Percentiles rank a stretch among this genome's conserved stretches.
These are phyloP conservation scores for Colletes gigas DNA, from an alignment of 1,140 invertebrate genomes.

Conservation along the genomic window DNA sequence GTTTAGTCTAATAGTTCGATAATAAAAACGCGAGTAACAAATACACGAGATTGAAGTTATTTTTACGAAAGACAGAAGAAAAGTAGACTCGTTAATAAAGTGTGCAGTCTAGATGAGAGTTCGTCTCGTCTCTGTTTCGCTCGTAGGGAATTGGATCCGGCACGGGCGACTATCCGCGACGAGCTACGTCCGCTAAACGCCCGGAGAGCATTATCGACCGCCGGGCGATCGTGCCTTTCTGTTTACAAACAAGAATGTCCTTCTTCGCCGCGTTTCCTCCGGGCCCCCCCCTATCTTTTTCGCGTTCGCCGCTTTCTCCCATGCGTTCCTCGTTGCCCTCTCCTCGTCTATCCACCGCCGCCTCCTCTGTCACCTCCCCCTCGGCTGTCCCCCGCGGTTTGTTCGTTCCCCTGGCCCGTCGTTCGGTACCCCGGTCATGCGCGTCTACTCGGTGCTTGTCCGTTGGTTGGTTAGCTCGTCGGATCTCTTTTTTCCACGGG, in stretches of 20 bases:
- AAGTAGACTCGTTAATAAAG: too few relatives aligned
- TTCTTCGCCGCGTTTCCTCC: background rate
- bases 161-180: background rate
- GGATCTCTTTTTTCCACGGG: constrained; percentile 13
- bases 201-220: too few relatives aligned
- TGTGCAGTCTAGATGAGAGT: too few relatives aligned
- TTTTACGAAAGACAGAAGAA: too few relatives aligned
- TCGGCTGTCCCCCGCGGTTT: background rate
- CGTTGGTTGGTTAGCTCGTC: constrained; percentile 4
- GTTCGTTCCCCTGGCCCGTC: background rate
- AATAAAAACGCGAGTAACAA: too few relatives aligned
- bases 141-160: background rate
- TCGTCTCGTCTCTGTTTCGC: too few relatives aligned
- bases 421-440: background rate
- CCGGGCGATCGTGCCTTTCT: constrained; percentile 50
- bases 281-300: background rate
- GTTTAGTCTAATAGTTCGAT: too few relatives aligned
- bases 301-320: background rate
- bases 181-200: too few relatives aligned
- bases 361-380: constrained; percentile 12
- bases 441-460: background rate
- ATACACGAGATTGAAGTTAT: too few relatives aligned
- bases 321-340: background rate
- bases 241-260: constrained; percentile 68
- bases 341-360: constrained; percentile 2